Conservation (phyloP, 2,113 vertebrate species). For the Prunella fulvescens region DNA sequence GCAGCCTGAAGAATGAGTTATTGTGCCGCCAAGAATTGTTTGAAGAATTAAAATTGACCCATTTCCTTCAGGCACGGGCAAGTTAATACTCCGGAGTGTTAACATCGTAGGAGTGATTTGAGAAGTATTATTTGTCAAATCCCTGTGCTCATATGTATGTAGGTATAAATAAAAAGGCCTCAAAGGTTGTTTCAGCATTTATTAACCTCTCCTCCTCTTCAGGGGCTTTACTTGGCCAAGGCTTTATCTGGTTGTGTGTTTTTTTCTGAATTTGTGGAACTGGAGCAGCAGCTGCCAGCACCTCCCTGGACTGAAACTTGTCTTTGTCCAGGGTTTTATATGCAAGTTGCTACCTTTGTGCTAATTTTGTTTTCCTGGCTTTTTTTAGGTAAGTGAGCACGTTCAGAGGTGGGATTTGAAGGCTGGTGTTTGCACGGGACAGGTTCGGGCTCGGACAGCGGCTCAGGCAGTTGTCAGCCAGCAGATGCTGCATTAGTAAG, state of each 20-base stretch:
- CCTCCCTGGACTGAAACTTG: not conserved
- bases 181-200: constrained; percentile 28
- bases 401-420: not conserved
- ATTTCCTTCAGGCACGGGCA: constrained; percentile 44
- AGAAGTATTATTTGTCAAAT: constrained; percentile 16
- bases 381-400: constrained; percentile 37
- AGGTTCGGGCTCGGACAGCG: not conserved
- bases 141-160: not conserved
- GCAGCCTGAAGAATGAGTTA: constrained; percentile 11
- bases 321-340: not conserved
- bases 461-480: not conserved
- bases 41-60: constrained; percentile 62
- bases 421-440: not conserved
- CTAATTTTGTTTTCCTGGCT: not conserved
- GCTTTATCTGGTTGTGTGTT: not conserved
- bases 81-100: constrained; percentile 4
- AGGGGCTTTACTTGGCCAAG: not conserved
- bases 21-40: constrained; percentile 47
- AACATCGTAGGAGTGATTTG: not conserved
- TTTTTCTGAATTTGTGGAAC: not conserved
- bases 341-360: accelerated
- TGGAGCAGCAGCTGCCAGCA: not conserved
- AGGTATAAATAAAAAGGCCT: constrained; percentile 42
- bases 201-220: constrained; percentile 35
- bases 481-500: not conserved